A percentile compares a stretch with the other conserved stretches of the same genome.
These are phyloP conservation scores for Bellardia bayeri DNA, from an alignment of 2,888 invertebrate species.

Conservation along the genomic window DNA sequence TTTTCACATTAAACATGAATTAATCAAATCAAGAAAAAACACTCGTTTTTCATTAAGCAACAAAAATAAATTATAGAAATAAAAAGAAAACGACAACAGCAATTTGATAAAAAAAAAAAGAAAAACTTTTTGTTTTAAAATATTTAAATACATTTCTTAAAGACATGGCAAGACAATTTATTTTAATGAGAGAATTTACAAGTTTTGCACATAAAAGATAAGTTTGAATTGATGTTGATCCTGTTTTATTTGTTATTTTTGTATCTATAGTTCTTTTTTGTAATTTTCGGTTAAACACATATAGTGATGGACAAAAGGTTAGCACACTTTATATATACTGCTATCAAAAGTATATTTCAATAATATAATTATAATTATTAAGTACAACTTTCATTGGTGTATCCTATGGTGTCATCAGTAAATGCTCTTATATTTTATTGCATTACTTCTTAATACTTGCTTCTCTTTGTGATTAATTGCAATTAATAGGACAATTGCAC, in stretches of 20 bases:
- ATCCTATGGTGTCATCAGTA: too few relatives aligned
- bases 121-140: background rate
- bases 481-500: too few relatives aligned
- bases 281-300: too few relatives aligned
- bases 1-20: slow-evolving; percentile 18
- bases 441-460: too few relatives aligned
- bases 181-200: background rate
- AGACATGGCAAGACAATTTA: background rate
- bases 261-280: too few relatives aligned
- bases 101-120: background rate
- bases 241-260: background rate
- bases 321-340: too few relatives aligned
- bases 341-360: too few relatives aligned
- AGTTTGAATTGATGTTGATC: background rate
- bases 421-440: too few relatives aligned
- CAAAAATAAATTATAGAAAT: background rate
- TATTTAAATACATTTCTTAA: background rate
- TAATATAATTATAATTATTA: too few relatives aligned
- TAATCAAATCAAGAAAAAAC: slow-evolving; percentile 18
- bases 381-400: too few relatives aligned
- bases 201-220: background rate
- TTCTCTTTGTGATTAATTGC: too few relatives aligned
- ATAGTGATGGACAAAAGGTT: too few relatives aligned
- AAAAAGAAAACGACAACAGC: background rate
- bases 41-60: slow-evolving; percentile 3